Evolutionary conservation across 2,797 vertebrate genomes (phyloP).

Genomic region (Labeo calbasu): DNA sequence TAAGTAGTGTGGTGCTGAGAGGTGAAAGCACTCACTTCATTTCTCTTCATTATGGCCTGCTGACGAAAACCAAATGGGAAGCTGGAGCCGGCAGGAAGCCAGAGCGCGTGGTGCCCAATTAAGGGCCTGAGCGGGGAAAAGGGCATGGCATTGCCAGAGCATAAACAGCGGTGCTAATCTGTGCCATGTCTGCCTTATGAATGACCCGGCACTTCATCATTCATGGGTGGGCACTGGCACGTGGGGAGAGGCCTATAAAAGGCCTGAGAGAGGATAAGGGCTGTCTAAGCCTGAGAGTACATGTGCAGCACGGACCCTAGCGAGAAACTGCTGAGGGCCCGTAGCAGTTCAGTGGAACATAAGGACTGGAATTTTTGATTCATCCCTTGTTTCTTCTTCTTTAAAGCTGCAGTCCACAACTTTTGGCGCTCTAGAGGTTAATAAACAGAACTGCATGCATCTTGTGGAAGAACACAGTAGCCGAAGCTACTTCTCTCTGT

Average conservation of each 20-base stretch:
- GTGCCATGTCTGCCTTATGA: conserved; percentile 57
- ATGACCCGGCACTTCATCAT: conserved; percentile 67
- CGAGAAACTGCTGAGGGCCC: not conserved
- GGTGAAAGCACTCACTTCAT: conserved; percentile 51
- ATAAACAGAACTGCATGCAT: too few relatives aligned
- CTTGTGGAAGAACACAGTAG: too few relatives aligned
- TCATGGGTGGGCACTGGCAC: conserved; percentile 67
- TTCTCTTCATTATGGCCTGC: conserved; percentile 65
- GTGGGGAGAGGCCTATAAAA: conserved; percentile 74
- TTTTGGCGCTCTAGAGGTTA: too few relatives aligned
- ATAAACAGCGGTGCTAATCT: conserved; percentile 52
- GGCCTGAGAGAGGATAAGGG: conserved; percentile 63
- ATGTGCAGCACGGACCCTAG: not conserved
- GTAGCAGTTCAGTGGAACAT: not conserved
- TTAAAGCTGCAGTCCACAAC: not conserved
- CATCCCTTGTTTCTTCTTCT: not conserved
- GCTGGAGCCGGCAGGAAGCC: conserved; percentile 45
- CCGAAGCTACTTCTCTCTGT: too few relatives aligned
- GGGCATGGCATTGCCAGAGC: conserved; percentile 23
- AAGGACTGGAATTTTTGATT: not conserved
- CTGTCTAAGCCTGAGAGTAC: conserved; percentile 18
- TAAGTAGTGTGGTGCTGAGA: conserved; percentile 40
- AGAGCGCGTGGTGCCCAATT: conserved; percentile 71
- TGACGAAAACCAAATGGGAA: conserved; percentile 70
- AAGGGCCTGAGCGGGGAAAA: conserved; percentile 66